Evolutionary conservation across 2,888 invertebrate species (phyloP), one percentile per base, ranked within the genome.

Genomic region (Mythimna ferrago): DNA sequence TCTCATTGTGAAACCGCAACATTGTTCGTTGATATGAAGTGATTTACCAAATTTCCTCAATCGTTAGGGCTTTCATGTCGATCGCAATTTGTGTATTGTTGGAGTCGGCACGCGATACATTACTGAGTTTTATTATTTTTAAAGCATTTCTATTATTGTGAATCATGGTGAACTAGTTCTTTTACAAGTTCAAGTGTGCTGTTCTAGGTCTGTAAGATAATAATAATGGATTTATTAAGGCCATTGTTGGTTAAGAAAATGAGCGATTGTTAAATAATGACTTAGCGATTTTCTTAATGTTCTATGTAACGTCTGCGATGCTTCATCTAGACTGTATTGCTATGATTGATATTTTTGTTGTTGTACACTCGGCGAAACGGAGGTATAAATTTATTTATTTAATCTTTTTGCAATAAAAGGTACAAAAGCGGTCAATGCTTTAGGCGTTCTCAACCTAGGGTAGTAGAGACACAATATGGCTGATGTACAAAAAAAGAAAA

Each of bases 11-110:
- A 60, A 69, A 72, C 81, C 79, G 75, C 78, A 83, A 83, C 82
- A 89, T 88, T 91, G 88, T 89, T 87, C 89, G 81, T 75, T 89
- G 86, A 84, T 90, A 88, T 90, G 88, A 89, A 91, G 91, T 90
- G 88, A 91, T 92, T 91, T 89, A 87, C 87, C 81, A 89, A 89
- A 91, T 92, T 91, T 91, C 89, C 89, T 86, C 88, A 86, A 90
- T 91, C 89, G 89, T 91, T 91, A 91, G 80, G 83, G 82, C 88
- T 89, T 91, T 89, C 89, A 90, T 91, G 91, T 85, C 89, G 87
- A 90, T 88, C 77, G 90, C 86, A 90, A 91, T 91, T 90, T 91
- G 90, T 89, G 86, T 87, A 83, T 84, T 82, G 88, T 86, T 85
- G 81, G 81, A 81, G 66, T 73, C 82, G 77, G 82, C 90, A 92